These are phyloP conservation scores for Ctenochaetus hawaiiensis DNA, from an alignment of 2,797 vertebrate species.

Conservation along the genomic window DNA sequence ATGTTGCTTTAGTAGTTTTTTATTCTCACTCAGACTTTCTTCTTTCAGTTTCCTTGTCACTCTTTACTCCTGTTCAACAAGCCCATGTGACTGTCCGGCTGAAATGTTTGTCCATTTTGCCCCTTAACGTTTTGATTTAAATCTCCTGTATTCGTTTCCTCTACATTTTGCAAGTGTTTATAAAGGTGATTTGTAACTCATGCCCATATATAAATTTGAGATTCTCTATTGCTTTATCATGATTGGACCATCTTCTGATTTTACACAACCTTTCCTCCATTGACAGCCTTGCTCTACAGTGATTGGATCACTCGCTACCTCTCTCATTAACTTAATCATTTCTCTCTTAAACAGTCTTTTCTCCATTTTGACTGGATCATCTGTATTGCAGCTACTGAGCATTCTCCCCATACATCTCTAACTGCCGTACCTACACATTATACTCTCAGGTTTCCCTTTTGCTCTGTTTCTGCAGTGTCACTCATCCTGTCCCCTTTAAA, in stretches of 20 bases:
- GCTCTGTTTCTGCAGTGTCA: conserved; percentile 69
- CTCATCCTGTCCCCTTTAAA: conserved; percentile 52
- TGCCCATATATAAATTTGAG: conserved; percentile 78
- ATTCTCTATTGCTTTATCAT: conserved; percentile 75
- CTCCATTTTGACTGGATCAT: conserved; percentile 72
- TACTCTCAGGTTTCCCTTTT: conserved; percentile 67
- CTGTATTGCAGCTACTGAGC: conserved; percentile 64
- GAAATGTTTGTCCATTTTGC: conserved; percentile 63
- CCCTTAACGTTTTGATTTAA: conserved; percentile 60
- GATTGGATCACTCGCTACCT: conserved; percentile 72
- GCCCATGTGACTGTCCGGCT: conserved; percentile 71
- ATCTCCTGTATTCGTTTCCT: conserved; percentile 66
- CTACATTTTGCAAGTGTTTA: conserved; percentile 90
- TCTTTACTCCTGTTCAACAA: conserved; percentile 68
- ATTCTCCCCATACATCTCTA: conserved; percentile 57
- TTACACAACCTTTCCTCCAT: conserved; percentile 72
- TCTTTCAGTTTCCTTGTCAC: conserved; percentile 70
- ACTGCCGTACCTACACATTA: conserved; percentile 49
- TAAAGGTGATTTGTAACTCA: conserved; percentile 83
- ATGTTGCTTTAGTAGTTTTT: conserved; percentile 56
- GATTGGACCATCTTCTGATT: conserved; percentile 79
- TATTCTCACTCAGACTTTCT: conserved; percentile 49
- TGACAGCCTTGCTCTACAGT: conserved; percentile 72
- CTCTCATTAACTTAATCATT: conserved; percentile 79
- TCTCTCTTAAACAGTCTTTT: conserved; percentile 66